Percentiles rank a stretch among this genome's conserved stretches.
Evolutionary conservation across 2,113 vertebrate genomes (phyloP).

Genomic region (Dromaius novaehollandiae): DNA sequence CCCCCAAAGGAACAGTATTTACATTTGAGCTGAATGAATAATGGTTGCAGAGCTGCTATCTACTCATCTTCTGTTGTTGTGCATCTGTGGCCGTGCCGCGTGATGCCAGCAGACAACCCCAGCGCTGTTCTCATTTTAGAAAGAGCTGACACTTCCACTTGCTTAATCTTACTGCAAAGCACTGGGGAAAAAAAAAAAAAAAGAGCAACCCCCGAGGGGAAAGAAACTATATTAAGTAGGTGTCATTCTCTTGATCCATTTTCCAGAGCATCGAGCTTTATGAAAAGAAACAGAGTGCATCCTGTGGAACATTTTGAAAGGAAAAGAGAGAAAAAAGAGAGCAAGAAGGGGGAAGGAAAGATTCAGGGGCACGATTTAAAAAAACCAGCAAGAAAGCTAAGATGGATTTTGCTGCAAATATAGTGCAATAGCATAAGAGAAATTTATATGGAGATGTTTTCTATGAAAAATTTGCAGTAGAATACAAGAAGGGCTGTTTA

Average conservation of each 20-base stretch:
- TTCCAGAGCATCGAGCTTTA: not conserved
- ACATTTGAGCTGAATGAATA: not conserved
- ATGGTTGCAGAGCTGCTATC: not conserved
- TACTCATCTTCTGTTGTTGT: not conserved
- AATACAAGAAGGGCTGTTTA: not conserved
- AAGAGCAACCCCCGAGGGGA: not conserved
- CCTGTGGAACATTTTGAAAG: not conserved
- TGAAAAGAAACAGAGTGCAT: not conserved
- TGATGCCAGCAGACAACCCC: not conserved
- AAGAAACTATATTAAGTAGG: not conserved
- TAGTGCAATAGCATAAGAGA: not conserved
- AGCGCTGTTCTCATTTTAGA: not conserved
- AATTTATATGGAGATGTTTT: not conserved
- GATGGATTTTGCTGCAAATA: not conserved
- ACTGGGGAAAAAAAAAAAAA: not conserved
- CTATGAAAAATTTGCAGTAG: not conserved
- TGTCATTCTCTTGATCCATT: constrained; percentile 6
- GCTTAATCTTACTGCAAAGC: not conserved
- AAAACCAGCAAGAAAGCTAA: not conserved
- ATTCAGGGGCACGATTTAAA: not conserved
- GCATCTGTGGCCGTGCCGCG: not conserved
- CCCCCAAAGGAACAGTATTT: constrained; percentile 2
- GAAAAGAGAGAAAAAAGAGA: not conserved
- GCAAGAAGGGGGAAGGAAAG: not conserved
- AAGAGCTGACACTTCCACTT: constrained; percentile 10